phyloP scores from a whole-genome alignment of 2,888 invertebrate species.

The Melitaea athalia region DNA sequence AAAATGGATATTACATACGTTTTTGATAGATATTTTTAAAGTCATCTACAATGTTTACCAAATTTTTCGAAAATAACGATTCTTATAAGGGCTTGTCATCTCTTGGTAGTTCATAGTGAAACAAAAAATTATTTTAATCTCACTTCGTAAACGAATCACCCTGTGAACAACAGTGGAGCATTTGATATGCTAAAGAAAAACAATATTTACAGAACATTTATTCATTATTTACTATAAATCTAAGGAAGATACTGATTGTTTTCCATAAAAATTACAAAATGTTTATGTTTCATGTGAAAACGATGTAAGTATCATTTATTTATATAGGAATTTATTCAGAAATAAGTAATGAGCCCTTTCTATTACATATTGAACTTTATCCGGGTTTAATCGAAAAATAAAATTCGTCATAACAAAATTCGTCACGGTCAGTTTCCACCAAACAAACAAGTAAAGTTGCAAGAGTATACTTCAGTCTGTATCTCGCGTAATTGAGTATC shows the following conservation, averaged over 20 bases:
- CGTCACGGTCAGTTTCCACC: no score
- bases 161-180: conserved; percentile 56
- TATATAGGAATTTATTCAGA: background rate
- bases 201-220: conserved; percentile 38
- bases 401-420: no score
- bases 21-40: conserved; percentile 12
- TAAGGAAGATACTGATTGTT: background rate
- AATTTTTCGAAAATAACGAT: conserved; percentile 9
- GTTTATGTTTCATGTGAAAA: background rate
- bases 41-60: conserved; percentile 26
- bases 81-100: conserved; percentile 19
- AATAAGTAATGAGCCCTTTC: background rate
- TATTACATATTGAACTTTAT: background rate
- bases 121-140: conserved; percentile 48
- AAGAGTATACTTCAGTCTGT: no score
- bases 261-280: background rate
- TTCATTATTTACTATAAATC: background rate
- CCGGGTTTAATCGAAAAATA: background rate
- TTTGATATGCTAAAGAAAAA: conserved; percentile 44
- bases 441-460: no score
- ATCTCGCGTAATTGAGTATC: no score
- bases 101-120: conserved; percentile 17
- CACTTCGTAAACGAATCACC: conserved; percentile 58
- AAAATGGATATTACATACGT: background rate
- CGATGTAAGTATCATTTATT: background rate